Percentiles rank a stretch among this genome's conserved stretches.
Evolutionary conservation across 2,113 vertebrate species (phyloP).

Genomic region (Myrmecophaga tridactyla): DNA sequence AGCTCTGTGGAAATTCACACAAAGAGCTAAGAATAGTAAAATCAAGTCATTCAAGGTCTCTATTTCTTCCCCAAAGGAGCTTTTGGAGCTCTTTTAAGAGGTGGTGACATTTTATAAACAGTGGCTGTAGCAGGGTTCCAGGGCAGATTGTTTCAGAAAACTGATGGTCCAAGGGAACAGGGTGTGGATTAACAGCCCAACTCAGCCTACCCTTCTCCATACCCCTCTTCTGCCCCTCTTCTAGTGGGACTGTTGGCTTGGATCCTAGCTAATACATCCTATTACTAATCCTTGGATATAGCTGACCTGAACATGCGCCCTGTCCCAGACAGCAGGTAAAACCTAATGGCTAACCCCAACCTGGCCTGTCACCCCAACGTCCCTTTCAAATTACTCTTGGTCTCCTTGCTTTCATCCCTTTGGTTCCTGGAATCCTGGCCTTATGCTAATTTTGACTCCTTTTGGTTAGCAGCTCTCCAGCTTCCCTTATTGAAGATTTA

Average conservation of each 20-base stretch:
- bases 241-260: neutral
- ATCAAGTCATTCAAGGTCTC: neutral
- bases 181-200: neutral
- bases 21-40: neutral
- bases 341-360: neutral
- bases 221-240: neutral
- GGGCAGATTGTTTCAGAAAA: neutral
- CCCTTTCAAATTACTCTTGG: neutral
- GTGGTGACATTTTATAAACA: neutral
- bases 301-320: neutral
- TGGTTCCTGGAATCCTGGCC: neutral
- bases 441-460: neutral
- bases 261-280: neutral
- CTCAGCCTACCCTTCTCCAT: neutral
- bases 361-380: neutral
- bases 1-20: neutral
- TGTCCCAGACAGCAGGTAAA: neutral
- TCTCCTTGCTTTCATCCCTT: too few relatives aligned
- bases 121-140: neutral
- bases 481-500: neutral
- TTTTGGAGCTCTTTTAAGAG: neutral
- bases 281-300: neutral
- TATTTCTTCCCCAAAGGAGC: neutral
- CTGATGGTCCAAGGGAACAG: neutral
- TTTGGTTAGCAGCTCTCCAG: neutral